Percentiles rank a stretch among this genome's conserved stretches.
Evolutionary conservation across 2,888 invertebrate genomes (phyloP).

Genomic region (Metopia argyrocephala): DNA sequence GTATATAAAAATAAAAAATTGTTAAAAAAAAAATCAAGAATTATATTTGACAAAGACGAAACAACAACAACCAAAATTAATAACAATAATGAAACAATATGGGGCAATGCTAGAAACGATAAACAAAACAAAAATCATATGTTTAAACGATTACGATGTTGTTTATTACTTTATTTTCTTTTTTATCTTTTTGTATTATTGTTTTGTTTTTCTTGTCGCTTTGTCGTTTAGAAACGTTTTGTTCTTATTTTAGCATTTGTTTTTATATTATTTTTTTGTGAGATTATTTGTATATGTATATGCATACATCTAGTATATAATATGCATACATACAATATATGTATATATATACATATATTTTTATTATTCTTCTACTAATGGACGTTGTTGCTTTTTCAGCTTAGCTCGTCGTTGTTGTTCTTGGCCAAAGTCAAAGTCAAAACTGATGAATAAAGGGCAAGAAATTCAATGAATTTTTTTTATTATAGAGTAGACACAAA

Average conservation of each 20-base stretch:
- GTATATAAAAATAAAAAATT: not conserved
- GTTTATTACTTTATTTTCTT: not conserved
- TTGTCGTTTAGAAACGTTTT: conserved; percentile 25
- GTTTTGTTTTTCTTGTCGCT: conserved; percentile 20
- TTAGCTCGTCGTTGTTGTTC: conserved; percentile 56
- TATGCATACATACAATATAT: no score
- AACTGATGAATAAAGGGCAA: conserved; percentile 41
- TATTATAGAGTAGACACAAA: not conserved
- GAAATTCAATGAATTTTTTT: not conserved
- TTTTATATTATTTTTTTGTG: conserved; percentile 12
- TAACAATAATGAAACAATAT: conserved; percentile 16
- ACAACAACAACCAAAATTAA: conserved; percentile 1
- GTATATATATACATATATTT: no score
- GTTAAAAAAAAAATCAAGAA: not conserved
- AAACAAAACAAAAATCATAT: conserved; percentile 73
- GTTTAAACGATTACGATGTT: conserved; percentile 64
- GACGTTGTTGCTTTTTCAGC: conserved; percentile 17
- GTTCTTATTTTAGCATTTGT: conserved; percentile 17
- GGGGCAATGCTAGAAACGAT: conserved; percentile 1
- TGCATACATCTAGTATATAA: no score
- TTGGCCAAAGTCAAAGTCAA: conserved; percentile 65
- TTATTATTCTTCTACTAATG: not conserved
- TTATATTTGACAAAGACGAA: not conserved
- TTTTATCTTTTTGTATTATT: conserved; percentile 25
- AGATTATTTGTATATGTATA: no score